These are phyloP conservation scores for Campaea margaritaria DNA, from an alignment of 2,888 invertebrate species.

Conservation along the genomic window DNA sequence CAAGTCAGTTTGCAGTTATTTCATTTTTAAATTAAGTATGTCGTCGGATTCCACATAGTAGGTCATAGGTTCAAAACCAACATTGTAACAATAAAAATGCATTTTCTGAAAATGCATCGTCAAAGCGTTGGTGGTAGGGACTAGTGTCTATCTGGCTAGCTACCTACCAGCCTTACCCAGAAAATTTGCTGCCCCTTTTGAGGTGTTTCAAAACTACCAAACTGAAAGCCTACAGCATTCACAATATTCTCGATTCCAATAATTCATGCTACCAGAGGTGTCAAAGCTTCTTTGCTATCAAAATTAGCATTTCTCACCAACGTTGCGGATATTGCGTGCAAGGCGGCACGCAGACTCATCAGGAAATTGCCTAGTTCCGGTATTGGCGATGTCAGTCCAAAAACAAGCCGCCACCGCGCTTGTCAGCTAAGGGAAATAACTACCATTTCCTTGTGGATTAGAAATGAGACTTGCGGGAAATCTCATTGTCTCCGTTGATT, in stretches of 20 bases:
- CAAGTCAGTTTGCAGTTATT: too few relatives aligned
- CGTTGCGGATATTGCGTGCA: constrained; percentile 44
- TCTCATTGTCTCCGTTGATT: constrained; percentile 26
- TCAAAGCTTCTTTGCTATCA: constrained; percentile 13
- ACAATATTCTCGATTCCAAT: neutral
- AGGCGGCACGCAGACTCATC: constrained; percentile 32
- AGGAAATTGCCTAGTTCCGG: constrained; percentile 46
- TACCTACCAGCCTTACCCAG: too few relatives aligned
- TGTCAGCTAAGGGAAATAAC: constrained; percentile 48
- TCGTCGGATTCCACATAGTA: too few relatives aligned
- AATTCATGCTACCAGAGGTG: constrained; percentile 7
- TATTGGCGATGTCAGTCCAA: constrained; percentile 40
- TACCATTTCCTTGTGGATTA: constrained; percentile 46
- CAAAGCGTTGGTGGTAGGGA: too few relatives aligned
- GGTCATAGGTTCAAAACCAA: too few relatives aligned
- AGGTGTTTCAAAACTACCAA: too few relatives aligned
- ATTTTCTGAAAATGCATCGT: too few relatives aligned
- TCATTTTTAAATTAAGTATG: too few relatives aligned
- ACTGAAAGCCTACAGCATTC: too few relatives aligned
- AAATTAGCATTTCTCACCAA: constrained; percentile 24
- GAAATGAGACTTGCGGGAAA: constrained; percentile 18
- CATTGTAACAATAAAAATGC: too few relatives aligned
- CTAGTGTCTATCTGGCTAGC: too few relatives aligned
- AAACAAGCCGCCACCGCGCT: constrained; percentile 35
- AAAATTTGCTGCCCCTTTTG: too few relatives aligned